These are phyloP conservation scores for Spizaetus ornatus DNA, from an alignment of 2,113 vertebrate genomes.

Conservation along the genomic window DNA sequence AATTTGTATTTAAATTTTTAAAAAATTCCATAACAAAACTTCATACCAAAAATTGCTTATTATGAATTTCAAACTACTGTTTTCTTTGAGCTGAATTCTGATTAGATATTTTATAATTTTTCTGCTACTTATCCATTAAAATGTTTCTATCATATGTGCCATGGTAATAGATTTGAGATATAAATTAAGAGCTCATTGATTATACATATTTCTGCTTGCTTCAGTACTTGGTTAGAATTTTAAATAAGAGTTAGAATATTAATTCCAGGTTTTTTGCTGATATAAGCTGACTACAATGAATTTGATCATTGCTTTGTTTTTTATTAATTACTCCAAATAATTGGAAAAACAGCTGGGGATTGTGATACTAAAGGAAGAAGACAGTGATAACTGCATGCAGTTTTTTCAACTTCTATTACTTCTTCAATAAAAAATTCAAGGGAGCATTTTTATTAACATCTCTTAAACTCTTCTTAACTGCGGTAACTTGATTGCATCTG, in stretches of 20 bases:
- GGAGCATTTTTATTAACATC: background rate
- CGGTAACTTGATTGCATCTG: background rate
- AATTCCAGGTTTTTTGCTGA: background rate
- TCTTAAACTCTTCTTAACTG: background rate
- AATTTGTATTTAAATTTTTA: too few relatives aligned
- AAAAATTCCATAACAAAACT: background rate
- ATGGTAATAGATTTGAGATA: background rate
- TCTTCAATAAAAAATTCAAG: background rate
- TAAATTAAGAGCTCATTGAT: background rate
- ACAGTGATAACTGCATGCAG: background rate
- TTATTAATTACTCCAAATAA: background rate
- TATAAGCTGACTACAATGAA: background rate
- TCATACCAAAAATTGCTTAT: background rate
- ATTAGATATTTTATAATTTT: background rate
- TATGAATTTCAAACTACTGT: background rate
- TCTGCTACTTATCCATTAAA: background rate
- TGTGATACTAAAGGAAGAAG: background rate
- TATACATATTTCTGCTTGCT: background rate
- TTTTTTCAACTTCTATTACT: background rate
- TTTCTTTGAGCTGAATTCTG: background rate
- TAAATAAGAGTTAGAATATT: background rate
- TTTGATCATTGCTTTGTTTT: background rate
- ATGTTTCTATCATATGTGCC: background rate
- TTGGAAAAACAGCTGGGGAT: background rate
- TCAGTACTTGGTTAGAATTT: background rate